Evolutionary conservation across 1,140 invertebrate species (phyloP).

Genomic region (Calephelis nemesis): DNA sequence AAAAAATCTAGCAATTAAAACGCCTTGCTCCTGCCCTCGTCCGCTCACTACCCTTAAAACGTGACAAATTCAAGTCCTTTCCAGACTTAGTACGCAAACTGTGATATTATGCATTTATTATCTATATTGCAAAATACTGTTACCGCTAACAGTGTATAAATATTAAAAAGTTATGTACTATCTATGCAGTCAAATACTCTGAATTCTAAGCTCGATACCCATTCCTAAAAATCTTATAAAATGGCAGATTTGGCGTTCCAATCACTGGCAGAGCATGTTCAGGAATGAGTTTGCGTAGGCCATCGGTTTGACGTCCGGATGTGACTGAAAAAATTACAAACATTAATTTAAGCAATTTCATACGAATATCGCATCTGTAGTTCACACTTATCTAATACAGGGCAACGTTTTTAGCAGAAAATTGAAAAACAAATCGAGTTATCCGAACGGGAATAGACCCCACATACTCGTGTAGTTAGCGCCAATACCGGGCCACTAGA

Average conservation of each 20-base stretch:
- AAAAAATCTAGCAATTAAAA: no score
- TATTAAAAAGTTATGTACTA: constrained; percentile 19
- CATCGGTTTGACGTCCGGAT: constrained; percentile 98
- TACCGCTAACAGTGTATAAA: constrained; percentile 16
- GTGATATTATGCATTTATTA: constrained; percentile 4
- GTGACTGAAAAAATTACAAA: constrained; percentile 83
- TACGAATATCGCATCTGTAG: no score
- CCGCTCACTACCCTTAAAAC: no score
- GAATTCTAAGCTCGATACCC: constrained; percentile 19
- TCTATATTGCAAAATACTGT: constrained; percentile 11
- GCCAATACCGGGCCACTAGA: no score
- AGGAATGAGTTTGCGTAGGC: constrained; percentile 89
- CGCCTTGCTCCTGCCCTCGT: no score
- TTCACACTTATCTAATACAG: no score
- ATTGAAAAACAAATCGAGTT: no score
- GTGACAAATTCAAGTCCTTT: neutral
- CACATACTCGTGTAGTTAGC: no score
- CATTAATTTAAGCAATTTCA: no score
- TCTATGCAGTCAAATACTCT: constrained; percentile 19
- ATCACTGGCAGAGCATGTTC: constrained; percentile 77
- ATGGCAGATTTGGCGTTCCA: neutral
- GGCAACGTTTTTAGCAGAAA: no score
- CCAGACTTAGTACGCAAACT: neutral
- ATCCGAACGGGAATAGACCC: no score
- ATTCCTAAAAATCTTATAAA: constrained; percentile 10